Evolutionary conservation across 1,140 invertebrate species (phyloP).

Genomic region (Orchestia grillus): DNA sequence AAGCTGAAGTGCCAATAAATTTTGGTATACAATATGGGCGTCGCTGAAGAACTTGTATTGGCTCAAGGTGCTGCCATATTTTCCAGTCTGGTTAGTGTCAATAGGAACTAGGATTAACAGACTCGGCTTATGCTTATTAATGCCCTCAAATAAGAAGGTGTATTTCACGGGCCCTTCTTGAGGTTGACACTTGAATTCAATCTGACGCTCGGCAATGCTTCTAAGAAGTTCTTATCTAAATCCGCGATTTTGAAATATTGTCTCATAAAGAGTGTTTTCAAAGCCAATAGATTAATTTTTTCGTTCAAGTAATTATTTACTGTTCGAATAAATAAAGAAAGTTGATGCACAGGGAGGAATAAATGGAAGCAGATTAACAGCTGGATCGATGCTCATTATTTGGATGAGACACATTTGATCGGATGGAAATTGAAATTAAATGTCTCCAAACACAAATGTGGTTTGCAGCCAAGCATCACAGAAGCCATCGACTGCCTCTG

Average conservation of each 20-base stretch:
- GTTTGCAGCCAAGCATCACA: no score
- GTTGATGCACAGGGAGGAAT: not conserved
- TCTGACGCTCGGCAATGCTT: not conserved
- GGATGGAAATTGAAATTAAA: not conserved
- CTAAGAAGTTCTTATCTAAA: not conserved
- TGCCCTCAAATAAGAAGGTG: not conserved
- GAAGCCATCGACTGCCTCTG: no score
- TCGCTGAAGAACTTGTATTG: not conserved
- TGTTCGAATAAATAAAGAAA: not conserved
- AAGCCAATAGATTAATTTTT: not conserved
- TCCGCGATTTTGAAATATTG: not conserved
- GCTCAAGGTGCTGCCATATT: slow-evolving; percentile 6
- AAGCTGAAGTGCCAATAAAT: slow-evolving; percentile 11
- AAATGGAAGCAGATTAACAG: not conserved
- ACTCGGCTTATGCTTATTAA: not conserved
- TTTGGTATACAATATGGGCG: not conserved
- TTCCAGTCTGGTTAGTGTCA: slow-evolving; percentile 14
- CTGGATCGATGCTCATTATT: not conserved
- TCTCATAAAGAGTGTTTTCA: not conserved
- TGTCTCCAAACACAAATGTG: not conserved
- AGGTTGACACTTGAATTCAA: not conserved
- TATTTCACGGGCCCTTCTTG: not conserved
- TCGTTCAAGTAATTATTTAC: not conserved
- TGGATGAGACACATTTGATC: not conserved
- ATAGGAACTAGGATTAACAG: not conserved